Percentiles rank a stretch among this genome's conserved stretches.
Conservation (phyloP, 2,888 invertebrate genomes). For the Epistrophe eligans region DNA sequence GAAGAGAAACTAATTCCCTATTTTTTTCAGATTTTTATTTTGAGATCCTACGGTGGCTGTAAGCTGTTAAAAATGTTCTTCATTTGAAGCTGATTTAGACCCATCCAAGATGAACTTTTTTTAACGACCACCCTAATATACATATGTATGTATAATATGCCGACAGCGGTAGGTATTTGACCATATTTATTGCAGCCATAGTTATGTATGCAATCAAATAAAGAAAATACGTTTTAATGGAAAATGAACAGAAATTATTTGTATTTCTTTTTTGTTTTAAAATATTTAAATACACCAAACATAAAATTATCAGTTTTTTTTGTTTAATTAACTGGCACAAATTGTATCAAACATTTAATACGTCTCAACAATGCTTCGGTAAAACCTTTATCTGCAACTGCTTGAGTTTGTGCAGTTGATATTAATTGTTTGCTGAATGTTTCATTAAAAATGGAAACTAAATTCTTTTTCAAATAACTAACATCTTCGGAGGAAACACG, state of each 20-base stretch:
- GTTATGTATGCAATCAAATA: background rate
- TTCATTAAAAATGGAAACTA: slow-evolving; percentile 91
- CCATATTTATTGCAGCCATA: too few species aligned
- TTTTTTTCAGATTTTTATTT: too few species aligned
- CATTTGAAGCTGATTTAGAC: too few species aligned
- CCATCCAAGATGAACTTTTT: too few species aligned
- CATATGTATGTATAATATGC: too few species aligned
- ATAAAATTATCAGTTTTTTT: slow-evolving; percentile 10
- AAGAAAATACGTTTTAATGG: background rate
- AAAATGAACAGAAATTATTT: slow-evolving; percentile 1
- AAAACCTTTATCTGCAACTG: slow-evolving; percentile 88
- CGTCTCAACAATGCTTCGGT: slow-evolving; percentile 90
- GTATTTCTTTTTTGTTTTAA: slow-evolving; percentile 14
- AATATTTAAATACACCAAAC: slow-evolving; percentile 39
- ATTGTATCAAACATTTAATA: slow-evolving; percentile 92
- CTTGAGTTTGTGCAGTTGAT: slow-evolving; percentile 88
- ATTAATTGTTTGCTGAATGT: slow-evolving; percentile 90
- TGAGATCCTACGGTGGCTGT: too few species aligned
- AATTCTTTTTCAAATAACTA: slow-evolving; percentile 88
- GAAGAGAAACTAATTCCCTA: too few species aligned
- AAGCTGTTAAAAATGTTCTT: too few species aligned
- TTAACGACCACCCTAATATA: too few species aligned
- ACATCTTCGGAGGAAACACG: slow-evolving; percentile 87
- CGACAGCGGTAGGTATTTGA: too few species aligned
- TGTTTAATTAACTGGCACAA: slow-evolving; percentile 86